Conservation (phyloP, 2,797 vertebrate genomes). For the Taeniopygia guttata region DNA sequence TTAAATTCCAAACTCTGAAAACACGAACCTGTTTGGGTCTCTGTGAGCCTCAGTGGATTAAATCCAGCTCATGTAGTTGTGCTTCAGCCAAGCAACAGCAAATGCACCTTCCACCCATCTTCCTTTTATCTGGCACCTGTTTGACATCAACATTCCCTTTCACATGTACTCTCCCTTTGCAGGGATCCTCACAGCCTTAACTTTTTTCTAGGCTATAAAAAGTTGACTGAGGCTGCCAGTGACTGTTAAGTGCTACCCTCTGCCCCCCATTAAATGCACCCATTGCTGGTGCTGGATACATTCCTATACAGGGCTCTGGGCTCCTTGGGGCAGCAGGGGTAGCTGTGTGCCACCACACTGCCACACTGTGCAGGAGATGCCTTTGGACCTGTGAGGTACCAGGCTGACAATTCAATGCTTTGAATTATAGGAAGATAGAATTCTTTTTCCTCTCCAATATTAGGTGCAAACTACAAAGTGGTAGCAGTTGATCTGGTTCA, state of each 20-base stretch:
- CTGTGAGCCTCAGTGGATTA: neutral
- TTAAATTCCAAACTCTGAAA: neutral
- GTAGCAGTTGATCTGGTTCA: neutral
- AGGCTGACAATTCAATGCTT: neutral
- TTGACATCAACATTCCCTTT: neutral
- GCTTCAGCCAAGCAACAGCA: neutral
- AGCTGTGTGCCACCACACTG: neutral
- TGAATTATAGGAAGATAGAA: neutral
- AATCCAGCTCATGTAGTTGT: neutral
- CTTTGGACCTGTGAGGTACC: neutral
- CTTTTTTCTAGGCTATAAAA: neutral
- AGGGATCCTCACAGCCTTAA: neutral
- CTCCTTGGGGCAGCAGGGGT: neutral
- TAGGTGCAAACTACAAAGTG: neutral
- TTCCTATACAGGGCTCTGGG: neutral
- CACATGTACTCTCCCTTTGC: neutral
- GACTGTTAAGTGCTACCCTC: neutral
- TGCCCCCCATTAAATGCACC: neutral
- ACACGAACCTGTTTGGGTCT: neutral
- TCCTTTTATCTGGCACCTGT: neutral
- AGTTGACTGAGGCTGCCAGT: neutral
- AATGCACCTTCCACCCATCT: neutral
- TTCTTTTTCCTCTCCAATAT: neutral
- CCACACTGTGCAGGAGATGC: neutral
- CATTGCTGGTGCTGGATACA: fast-evolving